Base-by-base conservation (phyloP, 1,140 invertebrate species). In the Cylas formicarius region DNA sequence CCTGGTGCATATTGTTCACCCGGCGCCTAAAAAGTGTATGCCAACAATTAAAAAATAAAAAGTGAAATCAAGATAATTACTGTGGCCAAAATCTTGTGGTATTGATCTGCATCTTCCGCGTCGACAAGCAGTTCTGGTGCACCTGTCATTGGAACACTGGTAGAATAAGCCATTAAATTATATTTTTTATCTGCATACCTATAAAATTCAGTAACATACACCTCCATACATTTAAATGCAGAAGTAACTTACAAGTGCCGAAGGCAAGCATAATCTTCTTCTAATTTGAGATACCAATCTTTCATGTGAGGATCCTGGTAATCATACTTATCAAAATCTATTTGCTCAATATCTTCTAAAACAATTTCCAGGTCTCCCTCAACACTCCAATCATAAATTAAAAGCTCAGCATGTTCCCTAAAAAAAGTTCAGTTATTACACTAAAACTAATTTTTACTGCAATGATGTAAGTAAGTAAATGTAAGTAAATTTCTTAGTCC, bases 301-400 rank as follows among this genome's bases (percentile, higher is more conserved):
- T 70, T 63, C 65, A 84, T 67, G 61, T 86, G 86, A 31, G 72
- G 61, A 39, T 75, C 72, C 22, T 74, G 63, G 18, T 73, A 67
- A 33, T 74, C 67, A 51, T 70, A 78, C 39, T 63, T 55, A 11
- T 84, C 76, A 56, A 88, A 84, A 63, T 86, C 71, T n/a, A 93
- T 69, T 32, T 77, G 65, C 63, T 92, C 89, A 38, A 93, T 84
- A 69, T 93, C 89, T 62, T 91, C 85, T 1, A 90, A 72, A 3
- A 95, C 77, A 20, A 82, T 74, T 65, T 89, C 82, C n/a, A 80
- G 69, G 47, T 91, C 84, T 32, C 82, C 85, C 40, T 74, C 79
- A 21, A 81, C 75, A 5, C 73, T 73, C 89, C 90, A 95, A 65
- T 95, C 88, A 57, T 94, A 94, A 9, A 87, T 73, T 7, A 93